Evolutionary conservation across 2,888 invertebrate species (phyloP).

Genomic region (Syrista parreyssii): DNA sequence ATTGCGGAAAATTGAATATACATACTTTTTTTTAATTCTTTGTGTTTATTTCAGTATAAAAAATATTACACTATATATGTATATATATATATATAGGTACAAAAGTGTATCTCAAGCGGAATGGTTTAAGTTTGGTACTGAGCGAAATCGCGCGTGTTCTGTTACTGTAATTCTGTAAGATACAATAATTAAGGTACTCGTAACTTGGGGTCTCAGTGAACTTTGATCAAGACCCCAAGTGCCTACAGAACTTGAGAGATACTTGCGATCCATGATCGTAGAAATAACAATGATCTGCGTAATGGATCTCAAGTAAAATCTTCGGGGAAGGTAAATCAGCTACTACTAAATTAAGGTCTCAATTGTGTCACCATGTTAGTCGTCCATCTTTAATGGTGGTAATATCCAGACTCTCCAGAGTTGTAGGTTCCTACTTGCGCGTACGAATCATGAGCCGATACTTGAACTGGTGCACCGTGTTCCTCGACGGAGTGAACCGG

Average conservation of each 20-base stretch:
- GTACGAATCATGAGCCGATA: conserved; percentile 3
- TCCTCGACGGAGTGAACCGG: conserved; percentile 58
- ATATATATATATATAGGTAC: conserved; percentile 67
- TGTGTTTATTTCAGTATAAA: conserved; percentile 50
- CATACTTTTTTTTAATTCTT: conserved; percentile 30
- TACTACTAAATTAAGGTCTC: neutral
- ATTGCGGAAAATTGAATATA: too few species aligned
- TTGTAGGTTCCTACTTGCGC: neutral
- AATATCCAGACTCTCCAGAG: neutral
- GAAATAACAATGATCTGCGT: neutral
- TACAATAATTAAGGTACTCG: neutral
- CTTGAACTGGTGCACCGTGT: conserved; percentile 21
- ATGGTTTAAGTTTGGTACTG: neutral
- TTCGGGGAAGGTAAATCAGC: neutral
- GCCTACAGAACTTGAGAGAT: neutral
- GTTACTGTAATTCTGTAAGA: neutral
- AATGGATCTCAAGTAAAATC: neutral
- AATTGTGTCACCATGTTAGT: neutral
- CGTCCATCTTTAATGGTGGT: neutral
- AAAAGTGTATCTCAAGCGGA: conserved; percentile 53
- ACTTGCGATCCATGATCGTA: neutral
- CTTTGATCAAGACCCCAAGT: neutral
- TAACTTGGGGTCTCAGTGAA: neutral
- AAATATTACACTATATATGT: conserved; percentile 56
- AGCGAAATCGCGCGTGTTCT: neutral